These are phyloP conservation scores for Lateolabrax maculatus DNA, from an alignment of 2,797 vertebrate species.

Conservation along the genomic window DNA sequence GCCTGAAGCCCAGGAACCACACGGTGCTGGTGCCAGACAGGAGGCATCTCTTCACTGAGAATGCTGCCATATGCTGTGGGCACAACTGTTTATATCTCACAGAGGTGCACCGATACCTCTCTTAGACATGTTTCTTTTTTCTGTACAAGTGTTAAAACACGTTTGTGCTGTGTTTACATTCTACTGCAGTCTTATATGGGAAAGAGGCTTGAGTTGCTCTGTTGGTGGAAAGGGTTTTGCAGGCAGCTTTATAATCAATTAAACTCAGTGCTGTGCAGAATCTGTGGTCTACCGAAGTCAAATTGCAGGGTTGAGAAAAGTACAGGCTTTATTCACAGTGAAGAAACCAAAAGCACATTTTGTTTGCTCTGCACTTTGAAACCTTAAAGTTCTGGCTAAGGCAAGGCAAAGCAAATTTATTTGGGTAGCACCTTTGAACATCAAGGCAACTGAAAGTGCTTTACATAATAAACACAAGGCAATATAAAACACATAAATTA, in stretches of 20 bases:
- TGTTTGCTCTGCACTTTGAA: slow-evolving; percentile 38
- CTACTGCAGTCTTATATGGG: background rate
- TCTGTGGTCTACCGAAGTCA: slow-evolving; percentile 26
- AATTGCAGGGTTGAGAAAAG: slow-evolving; percentile 41
- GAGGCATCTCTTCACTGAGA: slow-evolving; percentile 1
- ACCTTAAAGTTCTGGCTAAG: slow-evolving; percentile 3
- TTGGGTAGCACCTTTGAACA: background rate
- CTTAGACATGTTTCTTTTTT: background rate
- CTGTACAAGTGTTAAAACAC: background rate
- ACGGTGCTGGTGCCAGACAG: slow-evolving; percentile 14
- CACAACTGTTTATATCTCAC: slow-evolving; percentile 16
- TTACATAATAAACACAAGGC: background rate
- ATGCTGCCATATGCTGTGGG: background rate
- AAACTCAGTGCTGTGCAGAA: slow-evolving; percentile 13
- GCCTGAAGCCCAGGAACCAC: slow-evolving; percentile 15
- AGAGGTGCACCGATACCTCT: background rate
- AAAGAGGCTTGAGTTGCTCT: background rate
- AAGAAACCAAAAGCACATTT: slow-evolving; percentile 12
- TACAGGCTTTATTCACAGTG: slow-evolving; percentile 5
- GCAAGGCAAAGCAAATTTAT: background rate
- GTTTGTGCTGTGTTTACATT: slow-evolving; percentile 16
- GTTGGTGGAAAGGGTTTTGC: slow-evolving; percentile 8
- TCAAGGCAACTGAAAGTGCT: background rate
- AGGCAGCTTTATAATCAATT: slow-evolving; percentile 40
- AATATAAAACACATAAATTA: background rate